These are phyloP conservation scores for Polypedilum vanderplanki DNA, from an alignment of 1,140 invertebrate genomes.

Conservation along the genomic window DNA sequence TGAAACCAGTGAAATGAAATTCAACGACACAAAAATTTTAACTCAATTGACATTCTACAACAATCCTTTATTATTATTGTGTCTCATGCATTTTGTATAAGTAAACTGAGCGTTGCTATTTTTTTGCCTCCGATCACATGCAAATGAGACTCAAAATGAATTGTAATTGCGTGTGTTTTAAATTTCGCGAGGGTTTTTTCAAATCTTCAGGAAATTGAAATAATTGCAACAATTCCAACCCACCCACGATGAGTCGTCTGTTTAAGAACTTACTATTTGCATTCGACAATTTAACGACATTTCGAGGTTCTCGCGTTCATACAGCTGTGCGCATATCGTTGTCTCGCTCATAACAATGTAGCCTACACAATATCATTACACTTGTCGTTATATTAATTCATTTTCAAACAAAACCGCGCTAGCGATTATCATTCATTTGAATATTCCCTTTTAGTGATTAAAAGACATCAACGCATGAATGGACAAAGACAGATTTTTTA, in stretches of 20 bases:
- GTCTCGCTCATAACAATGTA: too few relatives aligned
- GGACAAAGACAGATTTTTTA: neutral
- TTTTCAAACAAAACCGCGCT: too few relatives aligned
- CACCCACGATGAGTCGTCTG: neutral
- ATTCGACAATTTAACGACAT: too few relatives aligned
- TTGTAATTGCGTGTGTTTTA: constrained; percentile 5
- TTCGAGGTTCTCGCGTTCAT: too few relatives aligned
- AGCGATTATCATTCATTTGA: too few relatives aligned
- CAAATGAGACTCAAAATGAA: constrained; percentile 6
- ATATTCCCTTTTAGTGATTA: neutral
- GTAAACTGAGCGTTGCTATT: neutral
- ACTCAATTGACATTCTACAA: neutral
- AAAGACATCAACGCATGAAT: constrained; percentile 25
- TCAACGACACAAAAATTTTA: neutral
- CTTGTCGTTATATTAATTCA: too few relatives aligned
- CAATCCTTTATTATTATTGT: neutral
- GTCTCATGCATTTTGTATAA: neutral
- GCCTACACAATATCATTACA: too few relatives aligned
- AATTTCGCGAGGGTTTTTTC: neutral
- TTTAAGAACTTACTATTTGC: too few relatives aligned
- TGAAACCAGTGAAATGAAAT: neutral
- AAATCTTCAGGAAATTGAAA: constrained; percentile 11
- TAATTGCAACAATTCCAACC: neutral
- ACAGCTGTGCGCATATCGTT: too few relatives aligned
- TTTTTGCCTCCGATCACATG: constrained; percentile 6